Evolutionary conservation across 2,888 invertebrate species (phyloP).

Genomic region (Chironomus riparius): DNA sequence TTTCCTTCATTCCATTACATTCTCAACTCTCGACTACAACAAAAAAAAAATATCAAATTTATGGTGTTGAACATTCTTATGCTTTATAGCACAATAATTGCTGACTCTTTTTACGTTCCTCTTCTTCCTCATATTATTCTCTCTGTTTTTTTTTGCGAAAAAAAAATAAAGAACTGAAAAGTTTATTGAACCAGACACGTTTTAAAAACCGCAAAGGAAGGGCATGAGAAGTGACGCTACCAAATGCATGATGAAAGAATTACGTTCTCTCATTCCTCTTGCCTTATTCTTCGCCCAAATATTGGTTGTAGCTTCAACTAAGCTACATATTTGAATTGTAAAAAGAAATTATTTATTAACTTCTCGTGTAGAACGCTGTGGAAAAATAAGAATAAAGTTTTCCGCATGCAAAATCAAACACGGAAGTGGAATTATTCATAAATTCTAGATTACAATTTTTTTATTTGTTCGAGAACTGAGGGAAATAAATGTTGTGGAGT

Average conservation of each 20-base stretch:
- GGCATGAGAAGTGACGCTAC: constrained; percentile 3
- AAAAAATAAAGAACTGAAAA: not conserved
- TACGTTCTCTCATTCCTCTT: not conserved
- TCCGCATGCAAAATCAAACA: no score
- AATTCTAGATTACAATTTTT: not conserved
- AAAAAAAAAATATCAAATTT: not conserved
- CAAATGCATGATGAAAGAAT: not conserved
- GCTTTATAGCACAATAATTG: constrained; percentile 12
- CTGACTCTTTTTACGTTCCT: not conserved
- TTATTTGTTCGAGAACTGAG: not conserved
- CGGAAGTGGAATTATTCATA: no score
- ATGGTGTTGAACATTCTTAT: not conserved
- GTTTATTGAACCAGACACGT: constrained; percentile 16
- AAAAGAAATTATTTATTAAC: no score
- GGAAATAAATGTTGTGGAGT: no score
- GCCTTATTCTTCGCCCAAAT: not conserved
- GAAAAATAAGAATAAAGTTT: no score
- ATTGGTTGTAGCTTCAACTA: not conserved
- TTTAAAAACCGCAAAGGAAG: not conserved
- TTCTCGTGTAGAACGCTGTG: no score
- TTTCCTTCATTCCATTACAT: not conserved
- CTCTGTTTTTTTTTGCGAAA: not conserved
- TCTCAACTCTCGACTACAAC: not conserved
- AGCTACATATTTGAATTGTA: no score
- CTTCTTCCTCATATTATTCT: not conserved